phyloP scores from a whole-genome alignment of 1,140 invertebrate species.

The Zelostemma sp. region DNA sequence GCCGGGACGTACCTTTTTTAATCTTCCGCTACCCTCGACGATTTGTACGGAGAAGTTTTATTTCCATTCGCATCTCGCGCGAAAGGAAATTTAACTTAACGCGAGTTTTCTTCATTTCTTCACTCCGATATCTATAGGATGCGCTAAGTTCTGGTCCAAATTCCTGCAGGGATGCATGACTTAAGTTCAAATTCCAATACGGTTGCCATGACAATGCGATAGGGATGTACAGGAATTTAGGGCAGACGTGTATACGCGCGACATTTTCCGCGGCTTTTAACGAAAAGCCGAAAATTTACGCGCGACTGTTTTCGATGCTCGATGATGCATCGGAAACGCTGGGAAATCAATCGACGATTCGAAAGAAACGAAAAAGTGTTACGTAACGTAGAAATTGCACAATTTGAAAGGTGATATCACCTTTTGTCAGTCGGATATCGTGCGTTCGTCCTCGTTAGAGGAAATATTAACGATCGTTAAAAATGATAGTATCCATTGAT shows the following conservation, averaged over 20 bases:
- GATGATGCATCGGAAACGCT: too few relatives aligned
- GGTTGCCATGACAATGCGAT: conserved; percentile 33
- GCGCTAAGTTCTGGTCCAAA: conserved; percentile 16
- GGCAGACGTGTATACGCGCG: conserved; percentile 1
- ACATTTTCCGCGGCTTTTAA: too few relatives aligned
- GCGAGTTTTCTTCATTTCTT: too few relatives aligned
- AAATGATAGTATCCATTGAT: background rate
- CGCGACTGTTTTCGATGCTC: too few relatives aligned
- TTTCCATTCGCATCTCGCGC: too few relatives aligned
- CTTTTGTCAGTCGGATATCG: background rate
- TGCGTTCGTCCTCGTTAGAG: conserved; percentile 5
- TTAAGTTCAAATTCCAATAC: conserved; percentile 36
- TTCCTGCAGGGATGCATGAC: conserved; percentile 18
- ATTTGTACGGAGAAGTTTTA: background rate
- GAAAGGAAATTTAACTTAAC: too few relatives aligned
- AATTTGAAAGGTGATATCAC: too few relatives aligned
- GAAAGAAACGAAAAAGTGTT: too few relatives aligned
- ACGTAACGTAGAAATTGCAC: too few relatives aligned
- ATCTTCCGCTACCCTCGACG: conserved; percentile 40
- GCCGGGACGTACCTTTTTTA: conserved; percentile 41
- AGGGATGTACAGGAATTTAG: conserved; percentile 28
- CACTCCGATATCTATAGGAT: too few relatives aligned
- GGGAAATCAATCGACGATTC: too few relatives aligned
- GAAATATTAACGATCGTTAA: conserved; percentile 8
- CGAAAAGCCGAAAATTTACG: too few relatives aligned